Base-by-base conservation (phyloP, 2,888 invertebrate species). In the Subacronicta megacephala region DNA sequence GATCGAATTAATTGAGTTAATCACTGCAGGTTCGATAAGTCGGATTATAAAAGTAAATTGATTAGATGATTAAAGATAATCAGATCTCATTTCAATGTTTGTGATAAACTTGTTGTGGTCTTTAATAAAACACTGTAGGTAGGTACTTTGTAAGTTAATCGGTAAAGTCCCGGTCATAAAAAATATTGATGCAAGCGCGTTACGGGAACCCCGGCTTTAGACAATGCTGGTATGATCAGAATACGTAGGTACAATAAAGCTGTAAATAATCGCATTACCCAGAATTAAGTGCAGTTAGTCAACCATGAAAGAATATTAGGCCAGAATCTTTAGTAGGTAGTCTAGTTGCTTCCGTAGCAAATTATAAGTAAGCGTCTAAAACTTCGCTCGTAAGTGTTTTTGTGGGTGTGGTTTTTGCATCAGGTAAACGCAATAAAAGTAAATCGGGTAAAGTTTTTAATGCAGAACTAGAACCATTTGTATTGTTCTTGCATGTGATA, bases 281-380 rank as follows among this genome's bases (percentile, higher is more conserved):
- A 58, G 42, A 66, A 45, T 66, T 58, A 62, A 68, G 49, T 56
- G 9, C 61, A 67, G 62, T 66, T 68, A 51, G 15, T 29, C 42
- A 61, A n/a, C 49, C 46, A 37, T 44, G 57, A 47, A 57, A 57
- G 15, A 52, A 52, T 33, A 40, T 57, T 49, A 45, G 12, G 13
- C 41, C 44, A 42, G 31, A 54, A 65, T 62, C 17, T 49, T 43
- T 40, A 62, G 42, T 58, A 33, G 33, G 2, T 9, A 2, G 9
- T 53, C 23, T 50, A 29, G 36, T 51, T 53, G 52, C 49, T 46
- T 50, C 63, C 38, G 36, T 62, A 49, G 44, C 69, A 40, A 62
- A 68, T 68, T 44, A 43, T 44, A 50, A 66, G 53, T 44, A 37
- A 52, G 44, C 52, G 41, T 42, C 38, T 38, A 38, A 62, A 62